A percentile compares a stretch with the other conserved stretches of the same genome.
phyloP scores from a whole-genome alignment of 2,797 vertebrate species.

The Uromys caudimaculatus region DNA sequence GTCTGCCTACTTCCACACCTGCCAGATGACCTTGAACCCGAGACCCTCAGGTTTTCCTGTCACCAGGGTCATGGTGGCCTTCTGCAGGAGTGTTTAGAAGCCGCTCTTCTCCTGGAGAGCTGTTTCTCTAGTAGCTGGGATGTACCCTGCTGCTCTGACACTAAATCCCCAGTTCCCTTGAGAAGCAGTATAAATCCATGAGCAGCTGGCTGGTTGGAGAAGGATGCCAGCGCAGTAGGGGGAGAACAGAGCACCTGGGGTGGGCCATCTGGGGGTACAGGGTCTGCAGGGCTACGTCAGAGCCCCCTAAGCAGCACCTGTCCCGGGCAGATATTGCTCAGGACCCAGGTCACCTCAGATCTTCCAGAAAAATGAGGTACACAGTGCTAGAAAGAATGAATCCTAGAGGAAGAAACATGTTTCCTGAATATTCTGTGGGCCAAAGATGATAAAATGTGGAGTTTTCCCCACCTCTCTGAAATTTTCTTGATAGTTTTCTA shows the following conservation, averaged over 20 bases:
- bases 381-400: constrained; percentile 12
- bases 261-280: constrained; percentile 47
- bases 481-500: constrained; percentile 65
- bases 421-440: constrained; percentile 21
- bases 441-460: constrained; percentile 58
- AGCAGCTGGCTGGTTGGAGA: constrained; percentile 50
- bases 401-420: constrained; percentile 17
- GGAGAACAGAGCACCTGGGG: not conserved
- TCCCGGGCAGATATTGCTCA: constrained; percentile 49
- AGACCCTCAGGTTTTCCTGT: not conserved
- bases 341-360: not conserved
- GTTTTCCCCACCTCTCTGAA: constrained; percentile 54
- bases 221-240: not conserved
- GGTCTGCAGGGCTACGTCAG: not conserved
- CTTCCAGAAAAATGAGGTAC: constrained; percentile 40
- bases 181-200: not conserved
- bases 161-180: constrained; percentile 36
- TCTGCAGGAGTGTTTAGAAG: constrained; percentile 10
- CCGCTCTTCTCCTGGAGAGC: not conserved
- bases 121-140: not conserved
- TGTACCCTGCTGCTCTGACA: not conserved
- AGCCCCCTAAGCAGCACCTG: constrained; percentile 25
- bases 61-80: not conserved
- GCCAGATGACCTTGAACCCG: constrained; percentile 41
- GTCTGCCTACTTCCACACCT: not conserved